phyloP scores from a whole-genome alignment of 2,888 invertebrate species.

The Zhengitettix transpicula region DNA sequence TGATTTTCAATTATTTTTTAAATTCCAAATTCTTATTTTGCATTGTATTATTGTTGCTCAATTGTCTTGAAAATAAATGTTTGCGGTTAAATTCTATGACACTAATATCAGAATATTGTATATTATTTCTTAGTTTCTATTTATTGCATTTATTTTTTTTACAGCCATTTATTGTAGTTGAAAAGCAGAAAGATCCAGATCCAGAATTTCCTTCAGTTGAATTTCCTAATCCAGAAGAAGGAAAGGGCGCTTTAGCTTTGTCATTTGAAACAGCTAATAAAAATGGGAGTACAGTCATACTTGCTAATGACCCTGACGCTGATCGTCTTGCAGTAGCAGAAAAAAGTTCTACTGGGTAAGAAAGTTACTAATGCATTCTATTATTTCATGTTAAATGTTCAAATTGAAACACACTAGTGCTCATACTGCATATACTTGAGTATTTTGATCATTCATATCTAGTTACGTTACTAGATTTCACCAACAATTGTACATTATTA shows the following conservation, averaged over 20 bases:
- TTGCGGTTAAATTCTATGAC: no score
- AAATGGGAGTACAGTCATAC: conserved; percentile 50
- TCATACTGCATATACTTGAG: not conserved
- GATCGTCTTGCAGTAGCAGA: conserved; percentile 91
- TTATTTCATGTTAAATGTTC: not conserved
- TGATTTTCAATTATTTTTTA: no score
- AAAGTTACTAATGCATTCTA: not conserved
- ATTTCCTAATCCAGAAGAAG: conserved; percentile 98
- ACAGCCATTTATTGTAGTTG: conserved; percentile 45
- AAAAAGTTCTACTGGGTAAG: conserved; percentile 27
- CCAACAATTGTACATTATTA: no score
- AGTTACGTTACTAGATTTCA: no score
- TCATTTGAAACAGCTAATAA: conserved; percentile 62
- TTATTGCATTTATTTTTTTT: conserved; percentile 6
- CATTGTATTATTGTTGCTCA: no score
- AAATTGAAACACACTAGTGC: no score
- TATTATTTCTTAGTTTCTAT: no score
- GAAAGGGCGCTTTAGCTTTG: conserved; percentile 57
- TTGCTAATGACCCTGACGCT: conserved; percentile 98
- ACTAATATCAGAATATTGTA: no score
- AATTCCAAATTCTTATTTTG: no score
- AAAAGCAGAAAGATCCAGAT: conserved; percentile 71
- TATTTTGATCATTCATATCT: not conserved
- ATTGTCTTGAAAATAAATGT: no score
- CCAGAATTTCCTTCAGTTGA: conserved; percentile 94